Evolutionary conservation across 1,140 invertebrate species (phyloP), one percentile per base, ranked within the genome.

Genomic region (Drosophila watanabei): DNA sequence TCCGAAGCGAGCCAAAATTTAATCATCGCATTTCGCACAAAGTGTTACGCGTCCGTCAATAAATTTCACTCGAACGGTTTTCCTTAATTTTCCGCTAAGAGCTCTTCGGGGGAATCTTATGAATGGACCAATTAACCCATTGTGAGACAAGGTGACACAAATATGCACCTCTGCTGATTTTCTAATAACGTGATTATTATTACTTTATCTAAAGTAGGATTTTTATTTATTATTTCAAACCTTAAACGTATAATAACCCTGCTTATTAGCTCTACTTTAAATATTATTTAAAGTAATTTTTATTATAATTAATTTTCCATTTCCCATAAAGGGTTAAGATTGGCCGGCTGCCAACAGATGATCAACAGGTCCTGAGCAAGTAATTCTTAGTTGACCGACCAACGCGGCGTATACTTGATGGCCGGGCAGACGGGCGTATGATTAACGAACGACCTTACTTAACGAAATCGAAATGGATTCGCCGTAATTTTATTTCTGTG

Each of bases 371-470:
- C 58, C 39, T 11, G 51, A 14, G 16, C 35, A 8, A 46, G 11
- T 46, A 46, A 46, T 46, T 46, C 18, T 7, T 20, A 7, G 6
- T 14, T 24, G 20, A 8, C 20, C 24, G 52, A 58, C 49, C 64
- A 82, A 70, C 72, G 59, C 72, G 58, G 35, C 70, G 70, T 61
- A 73, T 69, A 57, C 64, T 54, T 49, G 24, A 73, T 58, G 37
- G n/a, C 33, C 35, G 58, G 24, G n/a, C 48, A 10, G 4, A 5
- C 14, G 24, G 68, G 56, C 45, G 35, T 60, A 73, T 69, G 65
- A 79, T 71, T 75, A 88, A 85, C 80, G 70, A 61, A 79, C 63
- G 85, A 75, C 51, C 78, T 68, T 51, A 57, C 66, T 24, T 60
- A 59, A 43, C 37, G 41, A 58, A 68, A 63, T 64, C 52, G 57